A percentile compares a stretch with the other conserved stretches of the same genome.
Evolutionary conservation across 2,797 vertebrate species (phyloP).

Genomic region (Champsocephalus gunnari): DNA sequence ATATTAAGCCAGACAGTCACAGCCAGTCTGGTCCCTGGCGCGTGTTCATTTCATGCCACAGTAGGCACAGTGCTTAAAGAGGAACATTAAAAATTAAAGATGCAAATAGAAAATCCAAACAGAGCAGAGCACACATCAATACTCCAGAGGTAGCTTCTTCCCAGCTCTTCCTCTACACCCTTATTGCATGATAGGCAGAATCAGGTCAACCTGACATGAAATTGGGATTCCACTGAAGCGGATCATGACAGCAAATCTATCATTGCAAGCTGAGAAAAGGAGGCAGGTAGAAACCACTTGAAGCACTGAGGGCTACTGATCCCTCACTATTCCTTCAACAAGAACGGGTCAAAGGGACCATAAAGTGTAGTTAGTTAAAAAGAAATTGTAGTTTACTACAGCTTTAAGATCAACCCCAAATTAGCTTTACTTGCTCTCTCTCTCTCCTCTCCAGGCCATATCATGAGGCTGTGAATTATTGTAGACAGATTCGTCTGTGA

Average conservation of each 20-base stretch:
- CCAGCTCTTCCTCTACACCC: slow-evolving; percentile 33
- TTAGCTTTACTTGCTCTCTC: not conserved
- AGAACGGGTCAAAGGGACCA: slow-evolving; percentile 81
- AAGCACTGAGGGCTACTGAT: slow-evolving; percentile 63
- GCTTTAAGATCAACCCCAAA: slow-evolving; percentile 29
- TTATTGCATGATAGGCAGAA: slow-evolving; percentile 38
- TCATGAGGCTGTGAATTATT: slow-evolving; percentile 21
- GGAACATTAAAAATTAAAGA: slow-evolving; percentile 43
- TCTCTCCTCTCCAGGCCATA: slow-evolving; percentile 25
- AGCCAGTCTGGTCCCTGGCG: slow-evolving; percentile 60
- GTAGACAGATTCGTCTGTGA: slow-evolving; percentile 39
- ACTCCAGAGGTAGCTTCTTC: slow-evolving; percentile 35
- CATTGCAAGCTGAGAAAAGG: slow-evolving; percentile 41
- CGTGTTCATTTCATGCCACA: slow-evolving; percentile 71
- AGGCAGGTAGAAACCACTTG: slow-evolving; percentile 29
- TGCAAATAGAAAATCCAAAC: slow-evolving; percentile 67
- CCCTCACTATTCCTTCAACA: slow-evolving; percentile 77
- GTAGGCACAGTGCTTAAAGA: slow-evolving; percentile 56
- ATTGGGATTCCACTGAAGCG: slow-evolving; percentile 37
- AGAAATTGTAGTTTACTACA: slow-evolving; percentile 43
- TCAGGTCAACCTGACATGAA: slow-evolving; percentile 50
- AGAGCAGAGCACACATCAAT: slow-evolving; percentile 34
- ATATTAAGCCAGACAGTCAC: slow-evolving; percentile 63
- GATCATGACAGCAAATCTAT: slow-evolving; percentile 24
- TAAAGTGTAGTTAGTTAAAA: slow-evolving; percentile 39